These are phyloP conservation scores for Mirounga angustirostris DNA, from an alignment of 2,113 vertebrate species.

Conservation along the genomic window DNA sequence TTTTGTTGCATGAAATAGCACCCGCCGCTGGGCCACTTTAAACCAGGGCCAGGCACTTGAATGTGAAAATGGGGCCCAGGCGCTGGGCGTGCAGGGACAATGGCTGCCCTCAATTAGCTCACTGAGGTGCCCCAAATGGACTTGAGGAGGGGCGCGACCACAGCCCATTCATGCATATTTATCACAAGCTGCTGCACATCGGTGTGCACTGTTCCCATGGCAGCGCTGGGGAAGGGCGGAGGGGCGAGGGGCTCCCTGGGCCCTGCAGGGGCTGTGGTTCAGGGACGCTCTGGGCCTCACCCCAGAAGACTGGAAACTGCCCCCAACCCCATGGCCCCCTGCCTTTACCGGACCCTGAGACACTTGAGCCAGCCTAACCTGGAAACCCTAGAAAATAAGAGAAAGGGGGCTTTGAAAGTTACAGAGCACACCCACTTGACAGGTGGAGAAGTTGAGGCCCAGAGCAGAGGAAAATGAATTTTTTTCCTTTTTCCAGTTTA, in stretches of 20 bases:
- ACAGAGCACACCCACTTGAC: neutral
- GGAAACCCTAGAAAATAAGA: neutral
- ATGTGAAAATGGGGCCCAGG: slow-evolving; percentile 88
- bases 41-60: slow-evolving; percentile 89
- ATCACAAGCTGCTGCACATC: slow-evolving; percentile 81
- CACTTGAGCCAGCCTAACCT: neutral
- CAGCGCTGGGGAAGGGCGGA: slow-evolving; percentile 56
- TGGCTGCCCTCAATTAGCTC: slow-evolving; percentile 91
- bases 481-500: neutral
- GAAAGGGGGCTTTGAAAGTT: neutral
- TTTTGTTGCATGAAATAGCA: slow-evolving; percentile 90
- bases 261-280: slow-evolving; percentile 78
- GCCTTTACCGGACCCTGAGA: neutral
- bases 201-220: slow-evolving; percentile 84
- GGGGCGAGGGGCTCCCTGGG: neutral
- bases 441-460: neutral
- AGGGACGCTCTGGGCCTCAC: slow-evolving; percentile 69
- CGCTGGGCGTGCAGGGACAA: slow-evolving; percentile 86
- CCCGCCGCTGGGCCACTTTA: slow-evolving; percentile 90
- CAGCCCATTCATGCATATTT: slow-evolving; percentile 88
- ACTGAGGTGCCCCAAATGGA: slow-evolving; percentile 88
- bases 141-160: slow-evolving; percentile 82
- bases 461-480: neutral
- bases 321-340: neutral
- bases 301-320: neutral